Conservation (phyloP, 2,797 vertebrate species). For the Scleropages formosus region DNA sequence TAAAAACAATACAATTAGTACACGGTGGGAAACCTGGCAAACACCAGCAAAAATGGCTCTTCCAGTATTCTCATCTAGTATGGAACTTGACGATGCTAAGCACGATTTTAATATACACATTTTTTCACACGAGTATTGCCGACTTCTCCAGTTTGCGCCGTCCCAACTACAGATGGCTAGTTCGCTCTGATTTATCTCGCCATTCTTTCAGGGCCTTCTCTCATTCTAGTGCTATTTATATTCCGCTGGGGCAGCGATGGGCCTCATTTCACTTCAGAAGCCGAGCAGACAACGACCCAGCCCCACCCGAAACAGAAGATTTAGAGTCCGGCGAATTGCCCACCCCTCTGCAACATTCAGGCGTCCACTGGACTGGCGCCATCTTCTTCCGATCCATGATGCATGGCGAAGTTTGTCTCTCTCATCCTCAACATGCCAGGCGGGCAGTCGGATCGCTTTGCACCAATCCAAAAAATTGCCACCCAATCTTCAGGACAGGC, state of each 20-base stretch:
- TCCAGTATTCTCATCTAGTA: too few species aligned
- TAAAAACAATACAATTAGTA: too few species aligned
- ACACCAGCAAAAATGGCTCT: too few species aligned
- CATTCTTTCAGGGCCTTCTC: not conserved
- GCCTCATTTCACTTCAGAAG: not conserved
- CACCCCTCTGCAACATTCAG: not conserved
- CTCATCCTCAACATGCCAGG: not conserved
- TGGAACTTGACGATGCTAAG: too few species aligned
- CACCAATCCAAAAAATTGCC: not conserved
- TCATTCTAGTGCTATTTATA: not conserved
- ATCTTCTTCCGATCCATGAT: not conserved
- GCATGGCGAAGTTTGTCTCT: not conserved
- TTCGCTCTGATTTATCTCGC: conserved; percentile 5
- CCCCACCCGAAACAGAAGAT: not conserved
- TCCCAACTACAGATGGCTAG: not conserved
- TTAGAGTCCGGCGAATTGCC: not conserved
- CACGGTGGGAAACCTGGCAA: too few species aligned
- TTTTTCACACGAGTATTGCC: not conserved
- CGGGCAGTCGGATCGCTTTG: not conserved
- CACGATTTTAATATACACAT: too few species aligned
- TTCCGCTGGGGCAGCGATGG: not conserved
- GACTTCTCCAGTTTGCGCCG: not conserved
- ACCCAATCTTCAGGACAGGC: not conserved
- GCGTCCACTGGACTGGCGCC: not conserved
- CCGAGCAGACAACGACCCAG: not conserved